phyloP scores from a whole-genome alignment of 2,888 invertebrate species.

The Conops quadrifasciatus region DNA sequence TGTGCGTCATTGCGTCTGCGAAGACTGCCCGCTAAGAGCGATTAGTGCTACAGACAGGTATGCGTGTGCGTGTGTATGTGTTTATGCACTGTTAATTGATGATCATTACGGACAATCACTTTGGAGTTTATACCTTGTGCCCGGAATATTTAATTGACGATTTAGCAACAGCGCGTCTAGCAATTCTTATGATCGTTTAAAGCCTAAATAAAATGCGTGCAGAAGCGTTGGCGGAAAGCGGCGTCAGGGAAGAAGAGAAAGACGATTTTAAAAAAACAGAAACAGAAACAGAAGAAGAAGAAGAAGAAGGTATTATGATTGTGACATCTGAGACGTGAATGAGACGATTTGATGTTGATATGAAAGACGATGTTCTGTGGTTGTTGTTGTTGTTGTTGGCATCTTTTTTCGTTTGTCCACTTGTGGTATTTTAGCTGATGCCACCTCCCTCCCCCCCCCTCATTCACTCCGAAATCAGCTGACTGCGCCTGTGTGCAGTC shows the following conservation, averaged over 20 bases:
- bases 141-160: slow-evolving; percentile 45
- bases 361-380: background rate
- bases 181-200: background rate
- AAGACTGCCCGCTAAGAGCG: too few species aligned
- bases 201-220: background rate
- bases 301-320: slow-evolving; percentile 39
- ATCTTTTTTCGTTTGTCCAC: too few species aligned
- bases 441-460: background rate
- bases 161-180: slow-evolving; percentile 21
- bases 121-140: slow-evolving; percentile 46
- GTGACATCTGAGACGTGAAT: slow-evolving; percentile 42
- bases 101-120: slow-evolving; percentile 50
- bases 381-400: too few species aligned
- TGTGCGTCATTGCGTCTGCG: background rate
- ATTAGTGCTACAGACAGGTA: background rate
- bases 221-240: background rate
- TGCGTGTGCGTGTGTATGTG: slow-evolving; percentile 13
- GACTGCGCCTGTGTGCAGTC: background rate
- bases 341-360: slow-evolving; percentile 37
- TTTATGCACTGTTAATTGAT: slow-evolving; percentile 43
- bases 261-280: background rate
- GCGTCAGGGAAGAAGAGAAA: background rate
- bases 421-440: background rate
- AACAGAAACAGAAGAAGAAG: background rate
- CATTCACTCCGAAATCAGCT: background rate